These are phyloP conservation scores for Acanthosepion lycidas DNA, from an alignment of 2,888 invertebrate genomes.

Conservation along the genomic window DNA sequence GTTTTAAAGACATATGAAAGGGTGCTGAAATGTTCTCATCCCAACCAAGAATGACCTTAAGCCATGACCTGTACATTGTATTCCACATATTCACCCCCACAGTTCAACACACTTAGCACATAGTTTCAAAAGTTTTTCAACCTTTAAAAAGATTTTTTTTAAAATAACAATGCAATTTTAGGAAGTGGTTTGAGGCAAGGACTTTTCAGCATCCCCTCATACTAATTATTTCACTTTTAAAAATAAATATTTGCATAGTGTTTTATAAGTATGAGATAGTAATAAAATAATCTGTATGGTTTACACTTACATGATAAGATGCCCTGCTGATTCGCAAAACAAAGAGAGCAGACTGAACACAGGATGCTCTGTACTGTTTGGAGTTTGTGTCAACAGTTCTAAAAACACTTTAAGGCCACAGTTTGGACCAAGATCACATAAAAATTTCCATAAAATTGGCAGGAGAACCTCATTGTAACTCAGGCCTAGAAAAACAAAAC, in stretches of 20 bases:
- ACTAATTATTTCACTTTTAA: too few species aligned
- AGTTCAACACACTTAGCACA: too few species aligned
- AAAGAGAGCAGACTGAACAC: constrained; percentile 94
- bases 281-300: neutral
- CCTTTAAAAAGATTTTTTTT: neutral
- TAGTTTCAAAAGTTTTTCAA: too few species aligned
- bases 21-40: too few species aligned
- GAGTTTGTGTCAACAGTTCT: constrained; percentile 86
- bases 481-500: constrained; percentile 81
- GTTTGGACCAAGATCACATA: constrained; percentile 89
- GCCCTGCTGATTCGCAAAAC: constrained; percentile 95
- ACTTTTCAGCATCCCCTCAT: neutral
- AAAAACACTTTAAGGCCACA: constrained; percentile 92
- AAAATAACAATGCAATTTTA: neutral
- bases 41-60: too few species aligned
- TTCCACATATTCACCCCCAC: too few species aligned
- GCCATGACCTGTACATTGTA: too few species aligned
- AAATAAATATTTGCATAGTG: too few species aligned
- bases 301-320: constrained; percentile 90
- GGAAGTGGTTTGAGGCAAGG: too few species aligned
- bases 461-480: constrained; percentile 94
- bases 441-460: constrained; percentile 91
- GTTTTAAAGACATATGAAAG: neutral
- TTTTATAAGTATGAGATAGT: neutral
- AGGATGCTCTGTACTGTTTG: constrained; percentile 84